Evolutionary conservation across 2,113 vertebrate genomes (phyloP).

Genomic region (Hylia prasina): DNA sequence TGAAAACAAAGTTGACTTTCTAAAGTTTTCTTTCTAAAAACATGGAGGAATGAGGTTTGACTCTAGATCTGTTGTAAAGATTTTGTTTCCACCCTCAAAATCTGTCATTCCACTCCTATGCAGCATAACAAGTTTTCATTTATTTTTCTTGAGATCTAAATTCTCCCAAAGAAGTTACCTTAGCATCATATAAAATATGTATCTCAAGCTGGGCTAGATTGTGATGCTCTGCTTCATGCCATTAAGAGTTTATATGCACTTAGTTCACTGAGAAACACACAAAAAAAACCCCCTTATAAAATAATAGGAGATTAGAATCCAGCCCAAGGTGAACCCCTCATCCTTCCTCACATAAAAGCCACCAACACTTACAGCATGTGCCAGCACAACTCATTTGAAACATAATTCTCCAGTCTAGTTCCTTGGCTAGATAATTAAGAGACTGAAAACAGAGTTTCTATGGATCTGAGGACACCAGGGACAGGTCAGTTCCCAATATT

Average conservation of each 20-base stretch:
- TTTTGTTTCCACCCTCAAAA: background rate
- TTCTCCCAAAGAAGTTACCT: background rate
- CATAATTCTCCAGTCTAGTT: background rate
- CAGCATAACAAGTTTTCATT: background rate
- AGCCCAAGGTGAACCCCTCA: background rate
- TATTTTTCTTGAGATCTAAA: background rate
- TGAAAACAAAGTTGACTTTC: background rate
- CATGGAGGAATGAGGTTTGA: fast-evolving
- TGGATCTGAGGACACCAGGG: background rate
- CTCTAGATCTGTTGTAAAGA: background rate
- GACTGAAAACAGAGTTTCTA: background rate
- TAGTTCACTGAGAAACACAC: background rate
- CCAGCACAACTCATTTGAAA: background rate
- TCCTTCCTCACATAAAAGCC: background rate
- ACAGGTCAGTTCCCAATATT: background rate
- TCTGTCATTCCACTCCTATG: background rate
- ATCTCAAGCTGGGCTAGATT: background rate
- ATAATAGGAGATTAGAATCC: background rate
- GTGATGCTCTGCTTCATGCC: background rate
- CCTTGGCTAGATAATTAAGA: background rate
- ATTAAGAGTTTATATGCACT: background rate
- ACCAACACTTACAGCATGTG: background rate
- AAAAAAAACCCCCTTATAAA: background rate
- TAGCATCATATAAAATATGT: background rate
- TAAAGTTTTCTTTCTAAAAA: background rate